These are phyloP conservation scores for Drosophila melanocephala DNA, from an alignment of 2,888 invertebrate genomes.

Conservation along the genomic window DNA sequence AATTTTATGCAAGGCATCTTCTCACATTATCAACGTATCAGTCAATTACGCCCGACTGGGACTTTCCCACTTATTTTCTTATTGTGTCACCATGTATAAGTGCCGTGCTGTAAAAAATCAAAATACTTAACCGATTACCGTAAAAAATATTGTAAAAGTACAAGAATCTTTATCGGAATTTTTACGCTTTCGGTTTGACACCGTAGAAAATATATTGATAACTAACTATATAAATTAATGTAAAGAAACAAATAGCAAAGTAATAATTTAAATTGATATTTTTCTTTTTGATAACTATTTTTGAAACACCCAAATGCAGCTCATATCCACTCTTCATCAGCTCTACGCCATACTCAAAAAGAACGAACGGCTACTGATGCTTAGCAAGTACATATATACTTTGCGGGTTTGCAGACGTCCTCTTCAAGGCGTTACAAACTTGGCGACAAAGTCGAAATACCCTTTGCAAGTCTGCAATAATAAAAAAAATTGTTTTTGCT, in stretches of 20 bases:
- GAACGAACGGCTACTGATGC: neutral
- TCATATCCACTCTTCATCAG: neutral
- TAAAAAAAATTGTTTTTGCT: neutral
- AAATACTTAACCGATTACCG: neutral
- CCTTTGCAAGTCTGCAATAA: neutral
- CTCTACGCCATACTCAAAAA: neutral
- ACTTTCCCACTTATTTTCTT: accelerated
- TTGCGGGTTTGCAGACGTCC: neutral
- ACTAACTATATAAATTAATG: neutral
- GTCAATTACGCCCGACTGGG: neutral
- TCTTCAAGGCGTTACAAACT: neutral
- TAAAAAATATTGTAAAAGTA: neutral
- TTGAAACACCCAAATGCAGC: neutral
- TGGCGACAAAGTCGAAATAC: neutral
- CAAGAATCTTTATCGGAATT: neutral
- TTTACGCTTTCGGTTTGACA: accelerated
- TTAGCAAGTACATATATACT: neutral
- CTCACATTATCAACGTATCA: neutral
- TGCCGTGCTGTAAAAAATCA: too few species aligned
- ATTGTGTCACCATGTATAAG: neutral
- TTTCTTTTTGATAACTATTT: neutral
- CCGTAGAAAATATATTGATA: neutral
- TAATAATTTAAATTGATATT: too few species aligned
- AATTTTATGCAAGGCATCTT: neutral
- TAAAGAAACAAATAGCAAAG: neutral